Evolutionary conservation across 1,140 invertebrate species (phyloP), one percentile per base, ranked within the genome.

Genomic region (Gonatopus flavifemur): DNA sequence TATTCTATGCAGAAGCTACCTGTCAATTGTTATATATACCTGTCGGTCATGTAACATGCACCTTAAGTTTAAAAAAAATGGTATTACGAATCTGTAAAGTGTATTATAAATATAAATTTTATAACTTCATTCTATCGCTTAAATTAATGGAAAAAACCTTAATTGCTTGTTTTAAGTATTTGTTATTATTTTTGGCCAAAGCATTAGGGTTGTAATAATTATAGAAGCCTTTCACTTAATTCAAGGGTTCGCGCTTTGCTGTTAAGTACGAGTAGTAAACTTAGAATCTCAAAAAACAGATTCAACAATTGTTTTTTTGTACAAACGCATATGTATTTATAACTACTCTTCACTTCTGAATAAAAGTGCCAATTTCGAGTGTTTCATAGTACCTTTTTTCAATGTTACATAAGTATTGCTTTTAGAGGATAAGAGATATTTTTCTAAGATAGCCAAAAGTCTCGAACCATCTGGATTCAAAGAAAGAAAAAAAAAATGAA

Each of bases 91-190:
- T 68, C 68, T 77, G 74, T 78, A 78, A 78, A 78, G 74, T 78
- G 76, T 78, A 78, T 76, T 74, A 76, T 78, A 78, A 74, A 76
- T 75, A 77, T 75, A 76, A 77, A 77, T 78, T 77, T 77, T 78
- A 74, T 78, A 76, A 74, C 69, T 76, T 76, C 74, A 72, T 74
- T 73, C 60, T 69, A n/a, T n/a, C n/a, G 72, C 64, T 71, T 74
- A 59, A 67, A 68, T 64, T 59, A 67, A 70, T 59, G 57, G 55
- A 55, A 67, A n/a, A n/a, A 56, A 58, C 59, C 57, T 56, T 57
- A 62, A 65, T 63, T 66, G 57, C 66, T 70, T 61, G 39, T 61
- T 66, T 67, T 65, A 64, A 67, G 55, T 66, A 64, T 65, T n/a
- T 64, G 49, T 51, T n/a, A n/a, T n/a, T 59, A 60, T 62, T 66